These are phyloP conservation scores for Todiramphus saurophagus DNA, from an alignment of 2,113 vertebrate species.

Conservation along the genomic window DNA sequence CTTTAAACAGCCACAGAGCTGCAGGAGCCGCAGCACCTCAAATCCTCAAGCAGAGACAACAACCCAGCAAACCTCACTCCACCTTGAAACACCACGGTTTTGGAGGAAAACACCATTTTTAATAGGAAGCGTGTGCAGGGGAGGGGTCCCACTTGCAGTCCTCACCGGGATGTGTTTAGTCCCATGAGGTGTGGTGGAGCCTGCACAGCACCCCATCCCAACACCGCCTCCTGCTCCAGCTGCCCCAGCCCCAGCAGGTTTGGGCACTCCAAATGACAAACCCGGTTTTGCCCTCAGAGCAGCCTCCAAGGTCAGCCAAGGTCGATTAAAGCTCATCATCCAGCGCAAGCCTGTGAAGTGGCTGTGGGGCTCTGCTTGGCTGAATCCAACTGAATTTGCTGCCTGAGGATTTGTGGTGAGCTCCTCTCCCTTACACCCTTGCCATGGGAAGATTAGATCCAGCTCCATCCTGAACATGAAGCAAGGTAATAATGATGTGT, in stretches of 20 bases:
- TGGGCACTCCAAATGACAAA: neutral
- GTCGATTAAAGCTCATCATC: neutral
- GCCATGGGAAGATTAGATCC: neutral
- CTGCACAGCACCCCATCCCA: neutral
- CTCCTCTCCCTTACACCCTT: neutral
- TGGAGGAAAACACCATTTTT: neutral
- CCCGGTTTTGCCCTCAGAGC: neutral
- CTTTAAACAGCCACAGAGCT: neutral
- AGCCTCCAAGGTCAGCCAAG: conserved; percentile 20
- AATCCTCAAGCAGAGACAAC: rapidly evolving
- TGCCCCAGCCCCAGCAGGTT: neutral
- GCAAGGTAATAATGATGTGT: neutral
- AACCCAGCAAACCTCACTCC: neutral
- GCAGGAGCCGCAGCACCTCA: neutral
- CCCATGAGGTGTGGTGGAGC: neutral
- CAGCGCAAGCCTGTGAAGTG: neutral
- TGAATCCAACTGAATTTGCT: neutral
- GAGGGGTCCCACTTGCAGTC: neutral
- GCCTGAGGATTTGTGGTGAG: neutral
- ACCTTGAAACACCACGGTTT: neutral
- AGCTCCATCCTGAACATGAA: neutral
- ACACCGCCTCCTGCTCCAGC: neutral
- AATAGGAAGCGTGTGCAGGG: rapidly evolving
- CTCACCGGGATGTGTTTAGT: rapidly evolving
- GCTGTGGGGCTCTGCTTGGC: neutral